These are phyloP conservation scores for Anthoptus insignis DNA, from an alignment of 2,888 invertebrate genomes.

Conservation along the genomic window DNA sequence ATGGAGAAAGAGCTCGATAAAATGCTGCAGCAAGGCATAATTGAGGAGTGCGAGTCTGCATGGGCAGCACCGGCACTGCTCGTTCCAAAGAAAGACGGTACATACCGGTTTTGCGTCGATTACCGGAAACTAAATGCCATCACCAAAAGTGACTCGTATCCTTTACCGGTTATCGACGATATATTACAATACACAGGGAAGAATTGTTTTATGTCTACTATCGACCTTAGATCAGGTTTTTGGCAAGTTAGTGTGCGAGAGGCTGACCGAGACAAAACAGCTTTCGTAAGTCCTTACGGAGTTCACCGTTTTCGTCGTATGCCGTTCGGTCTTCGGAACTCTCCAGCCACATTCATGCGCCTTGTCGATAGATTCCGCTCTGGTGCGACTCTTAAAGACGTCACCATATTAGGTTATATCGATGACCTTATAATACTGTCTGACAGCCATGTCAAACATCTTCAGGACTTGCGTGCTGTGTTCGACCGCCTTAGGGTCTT, in stretches of 20 bases:
- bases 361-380: constrained; percentile 30
- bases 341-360: background rate
- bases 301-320: constrained; percentile 1
- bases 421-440: constrained; percentile 57
- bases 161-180: constrained; percentile 7
- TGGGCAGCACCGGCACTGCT: constrained; percentile 60
- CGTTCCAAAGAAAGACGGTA: constrained; percentile 57
- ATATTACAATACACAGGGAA: background rate
- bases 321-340: constrained; percentile 6
- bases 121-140: constrained; percentile 10
- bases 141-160: constrained; percentile 11
- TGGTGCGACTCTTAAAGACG: constrained; percentile 42
- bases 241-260: background rate
- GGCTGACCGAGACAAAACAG: background rate
- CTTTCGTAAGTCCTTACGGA: constrained; percentile 1
- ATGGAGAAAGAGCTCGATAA: constrained; percentile 39
- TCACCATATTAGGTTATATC: constrained; percentile 52
- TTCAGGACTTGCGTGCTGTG: constrained; percentile 50
- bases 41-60: constrained; percentile 61
- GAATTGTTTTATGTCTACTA: background rate
- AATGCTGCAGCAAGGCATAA: constrained; percentile 40
- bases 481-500: constrained; percentile 50
- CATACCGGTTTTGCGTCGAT: constrained; percentile 15
- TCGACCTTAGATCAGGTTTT: background rate
- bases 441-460: constrained; percentile 45